These are phyloP conservation scores for Saccostrea glomerata DNA, from an alignment of 1,140 invertebrate species.

Conservation along the genomic window DNA sequence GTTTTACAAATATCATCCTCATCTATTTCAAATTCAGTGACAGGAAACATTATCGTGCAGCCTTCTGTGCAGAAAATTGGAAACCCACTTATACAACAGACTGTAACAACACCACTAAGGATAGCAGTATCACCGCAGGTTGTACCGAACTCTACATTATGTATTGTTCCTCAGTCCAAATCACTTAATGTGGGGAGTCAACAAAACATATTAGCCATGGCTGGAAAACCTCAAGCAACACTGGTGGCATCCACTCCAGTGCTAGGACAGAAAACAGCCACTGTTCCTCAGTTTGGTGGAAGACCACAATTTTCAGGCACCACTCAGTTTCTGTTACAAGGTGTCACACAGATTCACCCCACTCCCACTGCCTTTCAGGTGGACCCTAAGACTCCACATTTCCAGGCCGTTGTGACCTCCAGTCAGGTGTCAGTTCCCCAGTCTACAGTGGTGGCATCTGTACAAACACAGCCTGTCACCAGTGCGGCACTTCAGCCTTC, in stretches of 20 bases:
- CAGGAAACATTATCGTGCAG: neutral
- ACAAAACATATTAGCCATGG: constrained; percentile 23
- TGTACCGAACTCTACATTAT: constrained; percentile 12
- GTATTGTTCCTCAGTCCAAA: constrained; percentile 37
- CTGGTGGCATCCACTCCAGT: constrained; percentile 16
- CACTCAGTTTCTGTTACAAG: constrained; percentile 64
- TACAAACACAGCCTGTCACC: constrained; percentile 19
- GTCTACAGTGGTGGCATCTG: neutral
- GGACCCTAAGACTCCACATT: constrained; percentile 54
- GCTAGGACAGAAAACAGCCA: constrained; percentile 42
- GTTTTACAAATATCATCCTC: neutral
- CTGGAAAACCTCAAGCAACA: constrained; percentile 30
- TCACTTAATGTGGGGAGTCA: neutral
- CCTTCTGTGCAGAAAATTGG: constrained; percentile 11
- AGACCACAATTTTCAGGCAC: constrained; percentile 56
- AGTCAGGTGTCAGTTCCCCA: constrained; percentile 33
- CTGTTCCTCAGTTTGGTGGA: constrained; percentile 55
- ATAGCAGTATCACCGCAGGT: constrained; percentile 30
- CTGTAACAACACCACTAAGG: constrained; percentile 2
- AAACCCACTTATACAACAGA: constrained; percentile 16
- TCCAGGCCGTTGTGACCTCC: constrained; percentile 50
- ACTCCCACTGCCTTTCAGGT: constrained; percentile 46
- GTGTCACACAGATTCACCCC: constrained; percentile 61
- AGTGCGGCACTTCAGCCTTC: neutral
- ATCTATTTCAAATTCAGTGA: neutral